Base-by-base conservation (phyloP, 2,113 vertebrate genomes). In the Athene cunicularia region DNA sequence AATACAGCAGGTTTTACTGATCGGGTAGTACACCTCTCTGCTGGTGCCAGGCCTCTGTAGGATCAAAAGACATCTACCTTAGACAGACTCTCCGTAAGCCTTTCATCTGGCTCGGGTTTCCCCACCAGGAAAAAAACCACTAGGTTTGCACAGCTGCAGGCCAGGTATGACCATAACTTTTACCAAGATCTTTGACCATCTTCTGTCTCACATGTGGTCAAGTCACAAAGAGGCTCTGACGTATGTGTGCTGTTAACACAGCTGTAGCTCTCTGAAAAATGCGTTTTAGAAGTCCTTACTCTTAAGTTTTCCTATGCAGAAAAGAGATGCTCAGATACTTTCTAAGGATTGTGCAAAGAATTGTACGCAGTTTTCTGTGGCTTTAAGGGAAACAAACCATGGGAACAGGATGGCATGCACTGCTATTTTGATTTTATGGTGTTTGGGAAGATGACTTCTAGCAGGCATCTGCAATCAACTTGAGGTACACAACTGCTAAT, bases 111-210 rank as follows among this genome's bases (percentile, higher is more conserved):
- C 41, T 55, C 21, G 2, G 33, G 47, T 63, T 85, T 93, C 55
- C 77, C 37, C 63, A 82, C 9, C 30, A 53, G 81, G n/a, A 73
- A 71, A 95, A 95, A 88, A 88, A 45, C 16, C 74, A 19, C 19
- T 15, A 56, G 77, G 50, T 76, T 39, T 77, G 74, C 88, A 94
- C 96, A 96, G 92, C 97, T 95, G 96, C 85, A 55, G 55, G 80
- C 92, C 96, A 97, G 90, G 85, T 95, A 97, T 9, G 49, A 83
- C 85, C 71, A 19, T 83, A 86, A 88, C n/a, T 93, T 73, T 68
- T 47, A 77, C 74, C 55, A 70, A 63, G 41, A 66, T 82, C 81
- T 90, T 68, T 66, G 81, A 88, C 85, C 23, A 52, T n/a, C 64
- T 68, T 81, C 39, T 60, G 22, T 68, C 87, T 86, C 49, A 49